These are phyloP conservation scores for Squalus acanthias DNA, from an alignment of 2,797 vertebrate genomes.

Conservation along the genomic window DNA sequence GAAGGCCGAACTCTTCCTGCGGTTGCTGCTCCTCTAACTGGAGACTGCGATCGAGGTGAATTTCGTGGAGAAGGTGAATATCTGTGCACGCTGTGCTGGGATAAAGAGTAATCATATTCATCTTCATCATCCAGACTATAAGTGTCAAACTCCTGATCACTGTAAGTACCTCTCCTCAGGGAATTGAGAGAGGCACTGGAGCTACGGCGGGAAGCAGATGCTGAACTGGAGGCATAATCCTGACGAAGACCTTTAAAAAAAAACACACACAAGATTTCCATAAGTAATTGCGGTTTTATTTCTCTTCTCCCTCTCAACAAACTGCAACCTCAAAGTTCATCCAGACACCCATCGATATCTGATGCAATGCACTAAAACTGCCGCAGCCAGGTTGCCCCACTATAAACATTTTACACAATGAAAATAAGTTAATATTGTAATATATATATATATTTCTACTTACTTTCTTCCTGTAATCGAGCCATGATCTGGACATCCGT, in stretches of 20 bases:
- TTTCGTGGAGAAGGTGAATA: constrained; percentile 78
- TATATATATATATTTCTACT: constrained; percentile 47
- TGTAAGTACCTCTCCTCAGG: constrained; percentile 76
- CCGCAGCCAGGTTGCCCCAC: background rate
- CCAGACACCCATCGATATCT: background rate
- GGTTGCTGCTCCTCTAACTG: constrained; percentile 60
- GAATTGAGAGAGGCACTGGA: constrained; percentile 82
- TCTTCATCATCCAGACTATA: constrained; percentile 83
- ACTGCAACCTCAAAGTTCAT: background rate
- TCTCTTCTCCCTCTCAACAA: background rate
- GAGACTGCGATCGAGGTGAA: constrained; percentile 81
- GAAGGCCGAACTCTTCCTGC: constrained; percentile 65
- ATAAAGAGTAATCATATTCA: constrained; percentile 65
- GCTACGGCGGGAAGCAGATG: constrained; percentile 77
- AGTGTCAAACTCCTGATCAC: constrained; percentile 84
- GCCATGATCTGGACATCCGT: constrained; percentile 94
- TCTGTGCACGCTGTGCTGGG: constrained; percentile 62
- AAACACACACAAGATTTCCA: background rate
- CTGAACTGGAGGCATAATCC: constrained; percentile 82
- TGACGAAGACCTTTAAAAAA: constrained; percentile 74
- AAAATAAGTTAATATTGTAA: background rate
- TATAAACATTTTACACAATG: background rate
- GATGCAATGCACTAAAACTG: background rate
- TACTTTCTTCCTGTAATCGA: constrained; percentile 84
- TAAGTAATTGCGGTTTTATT: background rate